Evolutionary conservation across 2,113 vertebrate genomes (phyloP), one percentile per base, ranked within the genome.

Genomic region (Coptodon bakossiorum): DNA sequence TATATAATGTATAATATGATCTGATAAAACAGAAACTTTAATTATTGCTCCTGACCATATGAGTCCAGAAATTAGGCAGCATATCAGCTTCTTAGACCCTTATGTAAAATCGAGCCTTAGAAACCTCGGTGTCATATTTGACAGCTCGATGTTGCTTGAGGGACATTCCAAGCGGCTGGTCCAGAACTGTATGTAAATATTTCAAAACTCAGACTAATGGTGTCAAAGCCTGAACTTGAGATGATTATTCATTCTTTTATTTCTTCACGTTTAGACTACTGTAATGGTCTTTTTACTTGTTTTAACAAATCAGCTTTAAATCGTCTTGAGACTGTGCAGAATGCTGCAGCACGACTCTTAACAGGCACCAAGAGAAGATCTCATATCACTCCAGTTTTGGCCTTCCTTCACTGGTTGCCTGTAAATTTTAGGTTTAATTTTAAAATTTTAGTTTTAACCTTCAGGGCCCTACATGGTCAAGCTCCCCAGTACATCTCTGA

Each of bases 101-200:
- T 17, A 17, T 17, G 14, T 61, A 61, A 61, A 31, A 31, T 31
- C 1, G 5, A 61, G 27, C 57, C 57, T 61, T 3, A 61, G 27
- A 31, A 61, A 61, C 57, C 57, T 61, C 2, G 31, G 5, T 31
- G 56, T 59, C 56, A 59, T 61, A 61, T 31, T 61, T 31, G 27
- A 61, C 1, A 61, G 57, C 57, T 61, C 0, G 57, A 61, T 59
- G 57, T 31, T 1, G 0, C 57, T 59, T 31, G 0, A 59, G 7
- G 0, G 1, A 59, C 27, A 6, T 61, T 61, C 57, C 57, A 61
- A 31, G 31, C 7, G 0, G 13, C 2, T 17, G 27, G 7, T 17
- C 29, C 57, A 17, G 0, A 61, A 17, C 5, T 31, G 29, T 22
- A 22, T 22, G 22, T 22, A 10, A 61, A 61, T 61, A 61, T 61